Evolutionary conservation across 2,888 invertebrate species (phyloP), one percentile per base, ranked within the genome.

Genomic region (Parnassius orleans): DNA sequence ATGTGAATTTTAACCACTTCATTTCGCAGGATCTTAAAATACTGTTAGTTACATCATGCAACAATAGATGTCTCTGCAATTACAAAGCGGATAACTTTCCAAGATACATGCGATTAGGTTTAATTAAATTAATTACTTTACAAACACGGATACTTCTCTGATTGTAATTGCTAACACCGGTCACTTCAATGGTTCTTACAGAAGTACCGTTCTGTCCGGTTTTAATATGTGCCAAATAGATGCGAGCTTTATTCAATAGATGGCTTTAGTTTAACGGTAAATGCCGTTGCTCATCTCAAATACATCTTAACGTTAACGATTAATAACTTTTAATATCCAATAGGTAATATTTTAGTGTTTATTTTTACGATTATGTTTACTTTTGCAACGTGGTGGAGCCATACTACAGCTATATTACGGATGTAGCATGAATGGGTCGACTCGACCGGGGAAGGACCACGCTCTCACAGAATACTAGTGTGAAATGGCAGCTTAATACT

Each of bases 181-280:
- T 15, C 15, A 63, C 62, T 65, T 72, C 65, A 72, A 75, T 72
- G 76, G 76, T 79, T 78, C 69, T 64, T 72, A 70, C 71, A 69
- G 60, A 68, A 65, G 70, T 70, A 80, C 83, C 77, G 79, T 82
- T 80, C 71, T 56, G 68, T 66, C 76, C 64, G 71, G 77, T 79
- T 77, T 66, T 61, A 71, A 76, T 70, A 69, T 76, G 69, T 81
- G 78, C 78, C 77, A 76, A 66, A 66, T 57, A 73, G 75, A 77
- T 84, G 71, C 75, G 61, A 69, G 78, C 77, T 73, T 72, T 79
- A 52, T 60, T 65, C 79, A 66, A 71, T 68, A 86, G 87, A 83
- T 86, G 83, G 79, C 81, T 66, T 65, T 72, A 73, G 63, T 57
- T 66, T 72, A 73, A 74, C 64, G 69, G 69, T 65, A 61, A 56